Percentiles rank a stretch among this genome's conserved stretches.
phyloP scores from a whole-genome alignment of 37 sponge, comb jelly and placozoan genomes.

The Eunapius fragilis region DNA sequence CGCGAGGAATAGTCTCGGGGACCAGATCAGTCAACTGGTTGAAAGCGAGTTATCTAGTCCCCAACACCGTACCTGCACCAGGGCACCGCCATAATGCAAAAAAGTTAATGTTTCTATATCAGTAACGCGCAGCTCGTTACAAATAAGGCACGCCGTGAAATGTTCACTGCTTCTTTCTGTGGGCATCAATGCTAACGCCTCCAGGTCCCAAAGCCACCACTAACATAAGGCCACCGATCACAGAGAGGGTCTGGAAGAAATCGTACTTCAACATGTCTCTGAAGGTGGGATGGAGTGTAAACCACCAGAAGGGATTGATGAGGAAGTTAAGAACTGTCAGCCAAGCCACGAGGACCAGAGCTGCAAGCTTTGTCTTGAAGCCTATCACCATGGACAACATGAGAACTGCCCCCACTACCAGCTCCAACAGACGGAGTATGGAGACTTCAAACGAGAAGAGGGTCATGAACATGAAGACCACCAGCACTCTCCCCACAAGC shows the following conservation, averaged over 20 bases:
- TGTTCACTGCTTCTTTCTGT: conserved; percentile 96
- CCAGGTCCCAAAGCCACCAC: conserved; percentile 97
- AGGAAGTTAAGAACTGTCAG: conserved; percentile 73
- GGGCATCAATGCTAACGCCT: conserved; percentile 96
- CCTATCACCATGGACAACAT: conserved; percentile 89
- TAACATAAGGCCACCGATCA: conserved; percentile 94
- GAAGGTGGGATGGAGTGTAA: conserved; percentile 62
- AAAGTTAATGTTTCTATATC: too few species aligned
- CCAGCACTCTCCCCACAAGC: conserved; percentile 92
- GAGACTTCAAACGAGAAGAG: conserved; percentile 86
- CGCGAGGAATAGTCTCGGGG: too few species aligned
- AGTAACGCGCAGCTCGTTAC: too few species aligned
- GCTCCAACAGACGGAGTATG: conserved; percentile 62
- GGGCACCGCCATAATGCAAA: too few species aligned
- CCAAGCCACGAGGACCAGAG: conserved; percentile 81
- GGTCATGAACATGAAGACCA: conserved; percentile 97
- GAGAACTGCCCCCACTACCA: conserved; percentile 72
- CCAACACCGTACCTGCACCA: too few species aligned
- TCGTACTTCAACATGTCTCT: conserved; percentile 96
- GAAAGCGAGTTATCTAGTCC: too few species aligned
- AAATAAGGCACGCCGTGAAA: too few species aligned
- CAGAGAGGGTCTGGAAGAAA: conserved; percentile 98
- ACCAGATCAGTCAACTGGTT: too few species aligned
- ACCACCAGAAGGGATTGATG: conserved; percentile 89
- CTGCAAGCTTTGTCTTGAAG: conserved; percentile 92